Percentiles rank a stretch among this genome's conserved stretches.
Evolutionary conservation across 2,888 invertebrate species (phyloP).

Genomic region (Cinara cedri): DNA sequence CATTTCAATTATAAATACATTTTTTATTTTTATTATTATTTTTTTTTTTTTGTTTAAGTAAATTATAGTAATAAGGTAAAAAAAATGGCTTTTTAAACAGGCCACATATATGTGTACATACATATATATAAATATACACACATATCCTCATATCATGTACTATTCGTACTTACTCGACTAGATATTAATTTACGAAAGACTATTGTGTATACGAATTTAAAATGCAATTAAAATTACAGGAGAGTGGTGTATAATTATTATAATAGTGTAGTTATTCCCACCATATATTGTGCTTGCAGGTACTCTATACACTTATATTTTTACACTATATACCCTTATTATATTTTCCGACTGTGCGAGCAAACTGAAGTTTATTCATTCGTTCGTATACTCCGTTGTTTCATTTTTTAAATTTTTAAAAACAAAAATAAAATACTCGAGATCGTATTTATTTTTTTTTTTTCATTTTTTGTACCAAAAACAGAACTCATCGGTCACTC

Average conservation of each 20-base stretch:
- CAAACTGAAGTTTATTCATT: not conserved
- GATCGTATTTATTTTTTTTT: not conserved
- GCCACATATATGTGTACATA: too few species aligned
- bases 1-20: too few species aligned
- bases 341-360: not conserved
- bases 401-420: not conserved
- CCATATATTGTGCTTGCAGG: not conserved
- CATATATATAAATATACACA: too few species aligned
- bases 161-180: too few species aligned
- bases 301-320: not conserved
- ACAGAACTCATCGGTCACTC: slow-evolving; percentile 11
- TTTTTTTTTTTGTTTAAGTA: too few species aligned
- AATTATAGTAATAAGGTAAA: too few species aligned
- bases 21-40: too few species aligned
- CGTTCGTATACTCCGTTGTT: not conserved
- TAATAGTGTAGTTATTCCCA: not conserved
- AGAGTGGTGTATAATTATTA: not conserved
- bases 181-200: too few species aligned
- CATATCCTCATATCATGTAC: too few species aligned
- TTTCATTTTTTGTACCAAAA: not conserved
- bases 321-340: slow-evolving; percentile 3
- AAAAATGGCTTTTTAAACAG: too few species aligned
- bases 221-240: not conserved
- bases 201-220: too few species aligned
- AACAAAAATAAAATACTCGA: slow-evolving; percentile 18